Percentiles rank a stretch among this genome's conserved stretches.
Evolutionary conservation across 1,140 invertebrate species (phyloP).

Genomic region (Yoshiicerus persimilis): DNA sequence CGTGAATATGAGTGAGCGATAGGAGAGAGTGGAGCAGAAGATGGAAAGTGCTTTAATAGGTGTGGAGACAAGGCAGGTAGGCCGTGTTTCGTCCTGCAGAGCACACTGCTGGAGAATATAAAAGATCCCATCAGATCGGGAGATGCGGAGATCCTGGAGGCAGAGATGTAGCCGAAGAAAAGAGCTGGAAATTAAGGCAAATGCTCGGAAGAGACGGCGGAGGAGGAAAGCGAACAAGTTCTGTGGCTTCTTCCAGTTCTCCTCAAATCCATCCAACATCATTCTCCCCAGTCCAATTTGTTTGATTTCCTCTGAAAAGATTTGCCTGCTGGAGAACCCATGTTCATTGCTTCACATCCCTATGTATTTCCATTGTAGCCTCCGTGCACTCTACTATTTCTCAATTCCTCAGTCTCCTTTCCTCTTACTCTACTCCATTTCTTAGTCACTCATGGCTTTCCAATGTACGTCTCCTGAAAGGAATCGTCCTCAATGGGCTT

Average conservation of each 20-base stretch:
- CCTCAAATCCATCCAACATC: conserved; percentile 12
- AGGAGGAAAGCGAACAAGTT: background rate
- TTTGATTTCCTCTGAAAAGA: conserved; percentile 36
- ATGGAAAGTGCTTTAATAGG: too few relatives aligned
- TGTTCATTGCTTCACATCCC: background rate
- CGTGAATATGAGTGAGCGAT: too few relatives aligned
- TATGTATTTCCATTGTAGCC: background rate
- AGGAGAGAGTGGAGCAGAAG: too few relatives aligned
- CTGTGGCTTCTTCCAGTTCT: background rate
- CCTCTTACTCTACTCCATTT: background rate
- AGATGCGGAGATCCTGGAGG: background rate
- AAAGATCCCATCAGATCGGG: background rate
- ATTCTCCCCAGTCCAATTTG: conserved; percentile 26
- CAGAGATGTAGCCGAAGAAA: background rate
- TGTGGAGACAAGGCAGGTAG: background rate
- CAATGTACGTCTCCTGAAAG: background rate
- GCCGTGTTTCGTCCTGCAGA: background rate
- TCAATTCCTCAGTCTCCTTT: background rate
- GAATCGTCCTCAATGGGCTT: background rate
- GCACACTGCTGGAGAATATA: background rate
- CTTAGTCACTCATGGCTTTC: background rate
- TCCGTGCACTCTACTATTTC: background rate
- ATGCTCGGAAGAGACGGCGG: background rate
- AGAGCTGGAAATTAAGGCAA: background rate
- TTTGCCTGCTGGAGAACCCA: background rate